phyloP scores from a whole-genome alignment of 1,140 invertebrate species.

The Adoxophyes honmai region DNA sequence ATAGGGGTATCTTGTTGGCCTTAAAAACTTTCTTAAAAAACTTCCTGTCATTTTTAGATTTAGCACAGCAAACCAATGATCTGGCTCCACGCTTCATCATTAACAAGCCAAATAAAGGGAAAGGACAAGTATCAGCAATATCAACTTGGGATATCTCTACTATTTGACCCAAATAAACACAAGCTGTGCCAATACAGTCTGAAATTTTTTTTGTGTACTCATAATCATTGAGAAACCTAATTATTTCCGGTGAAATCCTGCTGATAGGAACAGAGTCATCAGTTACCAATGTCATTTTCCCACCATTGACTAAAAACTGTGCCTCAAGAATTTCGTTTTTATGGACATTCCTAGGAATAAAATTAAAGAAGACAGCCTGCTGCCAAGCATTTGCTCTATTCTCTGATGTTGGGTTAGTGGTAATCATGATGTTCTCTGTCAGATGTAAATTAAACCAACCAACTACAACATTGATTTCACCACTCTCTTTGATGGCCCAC shows the following conservation, averaged over 20 bases:
- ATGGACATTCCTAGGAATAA: constrained; percentile 51
- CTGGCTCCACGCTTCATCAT: constrained; percentile 62
- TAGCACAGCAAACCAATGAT: constrained; percentile 56
- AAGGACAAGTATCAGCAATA: constrained; percentile 66
- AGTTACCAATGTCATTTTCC: constrained; percentile 45
- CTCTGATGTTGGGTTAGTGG: constrained; percentile 71
- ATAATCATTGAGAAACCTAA: constrained; percentile 78
- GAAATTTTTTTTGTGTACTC: constrained; percentile 62
- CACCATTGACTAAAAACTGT: constrained; percentile 66
- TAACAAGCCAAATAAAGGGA: constrained; percentile 73
- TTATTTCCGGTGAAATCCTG: constrained; percentile 62
- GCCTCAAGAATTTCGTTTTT: constrained; percentile 55
- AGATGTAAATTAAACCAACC: constrained; percentile 87
- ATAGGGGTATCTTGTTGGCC: constrained; percentile 49
- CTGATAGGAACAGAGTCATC: constrained; percentile 40
- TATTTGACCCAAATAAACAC: constrained; percentile 51
- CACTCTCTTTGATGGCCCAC: constrained; percentile 60
- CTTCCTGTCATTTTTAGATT: constrained; percentile 42
- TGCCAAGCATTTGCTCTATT: constrained; percentile 84
- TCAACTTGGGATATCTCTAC: constrained; percentile 41
- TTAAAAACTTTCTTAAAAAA: constrained; percentile 62
- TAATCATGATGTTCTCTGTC: constrained; percentile 80
- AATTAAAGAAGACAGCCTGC: constrained; percentile 82
- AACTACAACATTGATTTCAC: constrained; percentile 80
- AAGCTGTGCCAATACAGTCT: constrained; percentile 46